These are phyloP conservation scores for Stenotaenia linearis DNA, from an alignment of 2,888 invertebrate genomes.

Conservation along the genomic window DNA sequence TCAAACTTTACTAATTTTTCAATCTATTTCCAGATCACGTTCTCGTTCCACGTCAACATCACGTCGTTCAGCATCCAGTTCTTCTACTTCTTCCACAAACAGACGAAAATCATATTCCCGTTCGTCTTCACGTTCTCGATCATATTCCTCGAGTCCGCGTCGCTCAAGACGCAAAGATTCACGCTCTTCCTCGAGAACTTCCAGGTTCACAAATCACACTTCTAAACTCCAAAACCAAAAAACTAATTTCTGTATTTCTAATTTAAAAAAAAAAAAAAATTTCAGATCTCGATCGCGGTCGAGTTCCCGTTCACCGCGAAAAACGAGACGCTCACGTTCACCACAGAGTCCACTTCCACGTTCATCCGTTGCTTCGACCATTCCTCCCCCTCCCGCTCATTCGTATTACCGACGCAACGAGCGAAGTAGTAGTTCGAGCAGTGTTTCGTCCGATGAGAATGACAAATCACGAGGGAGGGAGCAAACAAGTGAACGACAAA, in stretches of 20 bases:
- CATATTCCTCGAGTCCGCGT: constrained; percentile 12
- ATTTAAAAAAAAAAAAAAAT: neutral
- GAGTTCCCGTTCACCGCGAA: neutral
- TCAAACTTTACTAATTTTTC: no score
- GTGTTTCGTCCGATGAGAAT: neutral
- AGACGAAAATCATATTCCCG: constrained; percentile 36
- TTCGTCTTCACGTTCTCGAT: constrained; percentile 17
- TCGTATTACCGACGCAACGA: constrained; percentile 22
- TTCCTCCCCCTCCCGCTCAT: constrained; percentile 21
- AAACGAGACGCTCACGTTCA: neutral
- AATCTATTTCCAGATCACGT: constrained; percentile 39
- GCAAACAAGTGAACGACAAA: neutral
- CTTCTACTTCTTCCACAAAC: constrained; percentile 39
- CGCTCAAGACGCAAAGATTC: neutral
- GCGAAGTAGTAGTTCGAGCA: neutral
- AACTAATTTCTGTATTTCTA: neutral
- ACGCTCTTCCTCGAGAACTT: constrained; percentile 17
- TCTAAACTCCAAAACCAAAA: neutral
- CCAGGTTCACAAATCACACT: neutral
- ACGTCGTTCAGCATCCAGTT: constrained; percentile 41
- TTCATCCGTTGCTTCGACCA: neutral
- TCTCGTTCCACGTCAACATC: constrained; percentile 40
- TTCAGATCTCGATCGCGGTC: constrained; percentile 2
- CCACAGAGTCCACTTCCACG: neutral
- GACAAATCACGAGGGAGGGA: neutral